Evolutionary conservation across 2,797 vertebrate genomes (phyloP), one percentile per base, ranked within the genome.

Genomic region (Ctenochaetus hawaiiensis): DNA sequence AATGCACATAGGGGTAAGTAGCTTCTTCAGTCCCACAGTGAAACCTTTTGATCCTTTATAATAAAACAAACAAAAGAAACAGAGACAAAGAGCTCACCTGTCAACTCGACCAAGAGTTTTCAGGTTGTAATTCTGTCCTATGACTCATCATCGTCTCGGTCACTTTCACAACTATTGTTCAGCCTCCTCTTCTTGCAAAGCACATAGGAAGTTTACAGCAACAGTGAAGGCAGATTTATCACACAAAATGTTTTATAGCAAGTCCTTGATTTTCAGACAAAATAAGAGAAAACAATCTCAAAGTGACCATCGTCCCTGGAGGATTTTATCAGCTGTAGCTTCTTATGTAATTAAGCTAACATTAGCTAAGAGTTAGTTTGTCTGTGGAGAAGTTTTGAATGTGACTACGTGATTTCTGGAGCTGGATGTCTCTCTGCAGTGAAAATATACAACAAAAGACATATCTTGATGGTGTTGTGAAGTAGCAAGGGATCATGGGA

Each of bases 11-110:
- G 26, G 4, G 26, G 26, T 30, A 52, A 76, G 65, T 44, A 37
- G 48, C 26, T 41, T 52, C 39, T 54, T 41, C 48, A 23, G 44
- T 56, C 56, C 41, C 54, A 39, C 66, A 67, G 49, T 23, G 48
- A 56, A 60, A 70, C 49, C 11, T 72, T 78, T 74, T 81, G 62
- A 73, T 83, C 62, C 6, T 59, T 30, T 2, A 30, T 23, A 4
- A 30, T 17, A 52, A 20, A 17, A 52, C 14, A 30, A 30, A 30
- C 4, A 30, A 39, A n/a, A 63, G 52, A n/a, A 8, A 48, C 20
- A 14, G 26, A 70, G 68, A 77, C 41, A 70, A 43, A 62, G 12
- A 41, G n/a, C 45, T n/a, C 17, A 48, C 39, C 48, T 68, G 23
- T 7, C 45, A 66, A 43, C 14, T 3, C 3, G 9, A 12, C 51